A percentile compares a stretch with the other conserved stretches of the same genome.
Conservation (phyloP, 1,140 invertebrate species). For the Brachionus angularis region DNA sequence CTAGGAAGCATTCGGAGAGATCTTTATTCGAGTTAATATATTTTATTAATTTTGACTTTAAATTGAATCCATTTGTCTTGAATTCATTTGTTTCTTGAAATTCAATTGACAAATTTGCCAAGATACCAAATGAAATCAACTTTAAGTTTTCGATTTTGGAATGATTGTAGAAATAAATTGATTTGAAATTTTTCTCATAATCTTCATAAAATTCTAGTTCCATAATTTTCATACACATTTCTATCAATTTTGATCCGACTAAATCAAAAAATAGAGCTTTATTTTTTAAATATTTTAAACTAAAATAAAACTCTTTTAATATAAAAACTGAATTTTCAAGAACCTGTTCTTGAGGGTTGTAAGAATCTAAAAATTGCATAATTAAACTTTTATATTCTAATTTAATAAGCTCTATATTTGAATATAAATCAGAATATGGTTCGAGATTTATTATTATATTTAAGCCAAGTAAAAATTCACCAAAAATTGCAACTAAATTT, state of each 20-base stretch:
- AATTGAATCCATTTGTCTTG: not conserved
- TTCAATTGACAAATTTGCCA: not conserved
- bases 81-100: not conserved
- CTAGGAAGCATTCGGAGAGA: too few species aligned
- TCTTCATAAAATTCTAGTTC: not conserved
- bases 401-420: too few species aligned
- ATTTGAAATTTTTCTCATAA: not conserved
- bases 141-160: slow-evolving; percentile 3
- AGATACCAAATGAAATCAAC: not conserved
- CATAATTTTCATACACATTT: slow-evolving; percentile 12
- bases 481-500: too few species aligned
- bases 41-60: too few species aligned
- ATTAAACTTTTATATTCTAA: too few species aligned
- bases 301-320: not conserved
- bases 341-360: too few species aligned
- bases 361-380: too few species aligned
- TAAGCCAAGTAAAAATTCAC: too few species aligned
- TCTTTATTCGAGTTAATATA: too few species aligned
- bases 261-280: not conserved
- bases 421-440: too few species aligned
- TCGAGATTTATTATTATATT: too few species aligned
- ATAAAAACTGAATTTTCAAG: too few species aligned
- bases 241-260: not conserved
- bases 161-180: not conserved
- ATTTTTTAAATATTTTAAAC: not conserved